These are phyloP conservation scores for Torymus auratus DNA, from an alignment of 2,888 invertebrate genomes.

Conservation along the genomic window DNA sequence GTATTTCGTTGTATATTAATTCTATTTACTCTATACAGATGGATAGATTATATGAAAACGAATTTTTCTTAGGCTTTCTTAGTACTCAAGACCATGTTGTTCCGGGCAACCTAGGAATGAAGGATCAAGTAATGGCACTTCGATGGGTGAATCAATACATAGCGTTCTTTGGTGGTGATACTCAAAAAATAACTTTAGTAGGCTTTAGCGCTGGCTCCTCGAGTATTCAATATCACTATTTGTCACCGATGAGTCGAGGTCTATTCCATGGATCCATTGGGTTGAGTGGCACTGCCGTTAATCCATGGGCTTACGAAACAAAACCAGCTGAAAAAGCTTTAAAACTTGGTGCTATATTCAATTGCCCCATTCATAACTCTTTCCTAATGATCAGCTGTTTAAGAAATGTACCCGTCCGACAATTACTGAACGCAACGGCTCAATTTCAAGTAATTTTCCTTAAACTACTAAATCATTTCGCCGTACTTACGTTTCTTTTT, in stretches of 20 bases:
- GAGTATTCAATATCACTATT: slow-evolving; percentile 84
- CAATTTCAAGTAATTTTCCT: slow-evolving; percentile 78
- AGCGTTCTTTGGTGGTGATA: slow-evolving; percentile 84
- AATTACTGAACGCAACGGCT: slow-evolving; percentile 80
- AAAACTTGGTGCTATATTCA: slow-evolving; percentile 80
- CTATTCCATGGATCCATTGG: slow-evolving; percentile 79
- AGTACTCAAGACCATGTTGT: slow-evolving; percentile 84
- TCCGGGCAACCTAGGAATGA: slow-evolving; percentile 85
- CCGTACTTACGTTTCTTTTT: too few relatives aligned
- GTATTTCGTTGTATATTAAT: slow-evolving; percentile 63
- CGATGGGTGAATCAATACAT: slow-evolving; percentile 85
- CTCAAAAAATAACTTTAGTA: slow-evolving; percentile 82
- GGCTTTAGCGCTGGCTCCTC: slow-evolving; percentile 87
- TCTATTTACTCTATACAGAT: too few relatives aligned
- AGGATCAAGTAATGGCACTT: slow-evolving; percentile 85
- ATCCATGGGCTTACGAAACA: slow-evolving; percentile 74
- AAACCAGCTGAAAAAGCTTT: slow-evolving; percentile 80
- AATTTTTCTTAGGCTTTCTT: slow-evolving; percentile 79
- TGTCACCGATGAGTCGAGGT: slow-evolving; percentile 77
- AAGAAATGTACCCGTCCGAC: slow-evolving; percentile 80
- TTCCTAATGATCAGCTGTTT: slow-evolving; percentile 82
- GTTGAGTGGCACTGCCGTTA: slow-evolving; percentile 83
- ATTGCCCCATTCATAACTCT: slow-evolving; percentile 80
- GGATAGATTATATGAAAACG: too few relatives aligned
- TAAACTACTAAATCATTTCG: too few relatives aligned